Percentiles rank a stretch among this genome's conserved stretches.
Conservation (phyloP, 2,888 invertebrate species). For the Melipona bicolor region DNA sequence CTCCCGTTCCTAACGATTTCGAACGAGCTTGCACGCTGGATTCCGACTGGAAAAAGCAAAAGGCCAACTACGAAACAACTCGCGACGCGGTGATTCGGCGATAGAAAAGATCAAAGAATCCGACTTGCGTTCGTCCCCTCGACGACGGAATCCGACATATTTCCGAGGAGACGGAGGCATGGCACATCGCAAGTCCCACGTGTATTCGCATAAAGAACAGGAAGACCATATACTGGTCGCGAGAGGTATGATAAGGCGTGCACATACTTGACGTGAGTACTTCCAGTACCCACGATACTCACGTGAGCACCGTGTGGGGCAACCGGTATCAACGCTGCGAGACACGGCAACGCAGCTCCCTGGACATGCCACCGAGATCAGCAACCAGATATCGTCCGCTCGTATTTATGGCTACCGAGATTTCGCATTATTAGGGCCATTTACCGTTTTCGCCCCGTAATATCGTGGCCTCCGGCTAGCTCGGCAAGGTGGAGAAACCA, state of each 20-base stretch:
- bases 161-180: slow-evolving; percentile 51
- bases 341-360: slow-evolving; percentile 79
- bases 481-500: slow-evolving; percentile 50
- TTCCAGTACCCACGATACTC: slow-evolving; percentile 71
- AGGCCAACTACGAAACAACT: not conserved
- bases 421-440: slow-evolving; percentile 84
- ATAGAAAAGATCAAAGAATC: slow-evolving; percentile 31
- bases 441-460: slow-evolving; percentile 82
- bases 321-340: slow-evolving; percentile 79
- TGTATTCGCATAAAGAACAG: slow-evolving; percentile 77
- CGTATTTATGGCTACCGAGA: slow-evolving; percentile 83
- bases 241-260: slow-evolving; percentile 76
- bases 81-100: not conserved
- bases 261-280: slow-evolving; percentile 79
- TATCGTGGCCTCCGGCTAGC: slow-evolving; percentile 69
- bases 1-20: not conserved
- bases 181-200: slow-evolving; percentile 45
- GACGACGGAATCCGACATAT: slow-evolving; percentile 30
- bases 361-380: slow-evolving; percentile 82
- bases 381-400: slow-evolving; percentile 78
- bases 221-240: slow-evolving; percentile 77
- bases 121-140: not conserved
- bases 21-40: not conserved
- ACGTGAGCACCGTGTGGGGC: slow-evolving; percentile 68
- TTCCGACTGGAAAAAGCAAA: not conserved